Evolutionary conservation across 2,888 invertebrate species (phyloP).

Genomic region (Rhyacophila evoluta): DNA sequence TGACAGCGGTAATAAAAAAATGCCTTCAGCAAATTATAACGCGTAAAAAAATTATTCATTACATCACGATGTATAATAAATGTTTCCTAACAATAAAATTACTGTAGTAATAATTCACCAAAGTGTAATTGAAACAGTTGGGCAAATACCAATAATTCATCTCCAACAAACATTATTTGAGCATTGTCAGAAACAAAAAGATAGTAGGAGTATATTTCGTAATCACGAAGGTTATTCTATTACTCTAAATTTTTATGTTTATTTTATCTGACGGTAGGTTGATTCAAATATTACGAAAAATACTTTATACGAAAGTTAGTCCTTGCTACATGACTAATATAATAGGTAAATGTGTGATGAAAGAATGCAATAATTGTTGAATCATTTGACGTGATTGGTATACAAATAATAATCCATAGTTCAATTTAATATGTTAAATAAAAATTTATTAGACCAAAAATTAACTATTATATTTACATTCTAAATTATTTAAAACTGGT

Average conservation of each 20-base stretch:
- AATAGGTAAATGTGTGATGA: background rate
- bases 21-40: too few relatives aligned
- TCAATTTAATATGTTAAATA: too few relatives aligned
- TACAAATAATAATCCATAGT: too few relatives aligned
- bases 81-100: background rate
- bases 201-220: constrained; percentile 3
- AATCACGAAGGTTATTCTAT: constrained; percentile 4
- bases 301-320: background rate
- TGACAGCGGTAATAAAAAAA: too few relatives aligned
- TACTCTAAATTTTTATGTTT: background rate
- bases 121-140: background rate
- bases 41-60: background rate
- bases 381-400: too few relatives aligned
- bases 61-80: background rate
- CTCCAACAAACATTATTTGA: background rate
- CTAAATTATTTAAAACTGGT: too few relatives aligned
- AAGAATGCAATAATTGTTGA: too few relatives aligned
- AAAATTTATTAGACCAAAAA: background rate
- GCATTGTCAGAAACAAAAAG: background rate
- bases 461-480: constrained; percentile 13
- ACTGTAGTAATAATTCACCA: background rate
- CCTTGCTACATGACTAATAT: background rate
- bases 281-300: background rate
- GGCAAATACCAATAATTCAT: constrained; percentile 11
- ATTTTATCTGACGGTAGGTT: background rate